These are phyloP conservation scores for Setophaga kirtlandii DNA, from an alignment of 2,113 vertebrate species.

Conservation along the genomic window DNA sequence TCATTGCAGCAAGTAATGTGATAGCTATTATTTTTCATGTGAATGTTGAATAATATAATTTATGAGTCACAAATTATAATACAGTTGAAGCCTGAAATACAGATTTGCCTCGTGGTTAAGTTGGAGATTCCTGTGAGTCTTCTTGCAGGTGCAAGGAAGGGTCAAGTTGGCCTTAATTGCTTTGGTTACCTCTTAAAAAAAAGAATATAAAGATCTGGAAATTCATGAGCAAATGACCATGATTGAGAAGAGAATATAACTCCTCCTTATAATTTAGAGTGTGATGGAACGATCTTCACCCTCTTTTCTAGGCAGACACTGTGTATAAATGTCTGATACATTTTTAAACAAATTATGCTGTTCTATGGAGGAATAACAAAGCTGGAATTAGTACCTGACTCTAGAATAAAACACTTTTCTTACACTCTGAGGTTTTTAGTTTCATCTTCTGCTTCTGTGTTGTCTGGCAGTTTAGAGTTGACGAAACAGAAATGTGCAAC, in stretches of 20 bases:
- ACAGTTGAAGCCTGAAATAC: not conserved
- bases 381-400: not conserved
- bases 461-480: not conserved
- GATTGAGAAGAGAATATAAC: not conserved
- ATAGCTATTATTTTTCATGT: slow-evolving; percentile 39
- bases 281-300: not conserved
- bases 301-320: not conserved
- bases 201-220: not conserved
- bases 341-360: not conserved
- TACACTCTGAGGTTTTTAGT: not conserved
- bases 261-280: not conserved
- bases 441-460: not conserved
- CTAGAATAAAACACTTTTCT: not conserved
- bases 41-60: slow-evolving; percentile 2
- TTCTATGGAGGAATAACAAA: not conserved
- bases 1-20: not conserved
- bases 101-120: not conserved
- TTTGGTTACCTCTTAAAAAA: not conserved
- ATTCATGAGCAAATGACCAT: not conserved
- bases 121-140: not conserved
- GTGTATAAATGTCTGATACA: not conserved
- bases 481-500: not conserved
- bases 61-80: slow-evolving; percentile 22
- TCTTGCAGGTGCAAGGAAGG: not conserved
- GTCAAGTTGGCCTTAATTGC: not conserved